phyloP scores from a whole-genome alignment of 2,113 vertebrate species.

The Ia io region DNA sequence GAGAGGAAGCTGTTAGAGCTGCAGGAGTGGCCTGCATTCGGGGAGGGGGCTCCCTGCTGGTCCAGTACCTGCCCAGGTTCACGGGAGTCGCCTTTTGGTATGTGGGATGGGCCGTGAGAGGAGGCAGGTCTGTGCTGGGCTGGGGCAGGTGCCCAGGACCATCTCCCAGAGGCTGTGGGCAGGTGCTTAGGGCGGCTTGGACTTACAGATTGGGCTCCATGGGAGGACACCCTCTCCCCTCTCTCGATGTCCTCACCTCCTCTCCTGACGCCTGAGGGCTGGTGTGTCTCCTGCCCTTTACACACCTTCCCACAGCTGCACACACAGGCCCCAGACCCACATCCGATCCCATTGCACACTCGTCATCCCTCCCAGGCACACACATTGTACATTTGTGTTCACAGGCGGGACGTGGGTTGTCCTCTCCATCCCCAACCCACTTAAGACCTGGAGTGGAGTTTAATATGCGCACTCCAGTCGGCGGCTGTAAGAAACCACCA shows the following conservation, averaged over 20 bases:
- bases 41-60: neutral
- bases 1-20: neutral
- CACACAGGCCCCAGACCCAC: neutral
- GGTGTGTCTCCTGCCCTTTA: neutral
- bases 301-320: neutral
- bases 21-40: neutral
- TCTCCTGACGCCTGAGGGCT: neutral
- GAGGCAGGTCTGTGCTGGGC: neutral
- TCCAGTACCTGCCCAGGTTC: neutral
- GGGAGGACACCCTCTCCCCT: neutral
- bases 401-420: neutral
- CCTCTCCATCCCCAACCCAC: neutral
- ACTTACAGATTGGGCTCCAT: neutral
- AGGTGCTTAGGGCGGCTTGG: neutral
- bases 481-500: conserved; percentile 45
- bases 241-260: neutral
- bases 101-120: neutral
- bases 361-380: neutral
- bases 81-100: neutral
- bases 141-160: no score
- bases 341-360: neutral
- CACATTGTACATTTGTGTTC: neutral
- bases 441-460: conserved; percentile 6
- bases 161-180: neutral
- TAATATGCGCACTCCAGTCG: neutral